Percentiles rank a stretch among this genome's conserved stretches.
Evolutionary conservation across 2,888 invertebrate species (phyloP).

Genomic region (Eilema sororculum): DNA sequence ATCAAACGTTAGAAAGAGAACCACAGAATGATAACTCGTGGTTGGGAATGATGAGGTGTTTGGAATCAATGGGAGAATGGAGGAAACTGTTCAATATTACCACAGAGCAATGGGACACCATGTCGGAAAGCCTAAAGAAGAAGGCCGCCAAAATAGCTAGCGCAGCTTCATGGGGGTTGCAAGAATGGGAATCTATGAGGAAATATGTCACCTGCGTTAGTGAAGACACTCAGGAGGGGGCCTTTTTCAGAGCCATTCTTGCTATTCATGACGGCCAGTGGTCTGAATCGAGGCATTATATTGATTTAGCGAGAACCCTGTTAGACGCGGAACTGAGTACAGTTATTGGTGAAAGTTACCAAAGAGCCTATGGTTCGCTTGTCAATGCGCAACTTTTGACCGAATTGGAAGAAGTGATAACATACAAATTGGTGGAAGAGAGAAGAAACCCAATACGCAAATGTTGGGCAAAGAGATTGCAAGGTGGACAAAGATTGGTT

Average conservation of each 20-base stretch:
- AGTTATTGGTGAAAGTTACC: conserved; percentile 98
- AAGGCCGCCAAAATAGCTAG: conserved; percentile 96
- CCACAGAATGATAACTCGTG: conserved; percentile 92
- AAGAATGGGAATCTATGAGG: conserved; percentile 97
- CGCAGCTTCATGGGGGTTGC: conserved; percentile 98
- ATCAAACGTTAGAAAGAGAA: conserved; percentile 90
- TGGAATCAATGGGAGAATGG: conserved; percentile 99
- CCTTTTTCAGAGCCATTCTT: conserved; percentile 97
- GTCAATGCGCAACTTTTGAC: conserved; percentile 98
- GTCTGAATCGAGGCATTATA: conserved; percentile 91
- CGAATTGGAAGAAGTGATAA: conserved; percentile 98
- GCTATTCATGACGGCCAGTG: conserved; percentile 94
- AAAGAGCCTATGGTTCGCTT: conserved; percentile 97
- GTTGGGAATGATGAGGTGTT: conserved; percentile 97
- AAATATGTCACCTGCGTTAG: conserved; percentile 95
- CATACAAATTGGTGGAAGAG: conserved; percentile 98
- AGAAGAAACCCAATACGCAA: conserved; percentile 91
- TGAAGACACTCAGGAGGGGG: conserved; percentile 96
- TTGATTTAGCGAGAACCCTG: conserved; percentile 96
- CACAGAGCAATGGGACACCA: conserved; percentile 88
- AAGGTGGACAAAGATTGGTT: conserved; percentile 97
- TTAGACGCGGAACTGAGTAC: conserved; percentile 98
- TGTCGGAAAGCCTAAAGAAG: conserved; percentile 80
- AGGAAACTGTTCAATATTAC: conserved; percentile 93
- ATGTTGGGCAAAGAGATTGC: conserved; percentile 98